Evolutionary conservation across 1,140 invertebrate genomes (phyloP), one percentile per base, ranked within the genome.

Genomic region (Lerema accius): DNA sequence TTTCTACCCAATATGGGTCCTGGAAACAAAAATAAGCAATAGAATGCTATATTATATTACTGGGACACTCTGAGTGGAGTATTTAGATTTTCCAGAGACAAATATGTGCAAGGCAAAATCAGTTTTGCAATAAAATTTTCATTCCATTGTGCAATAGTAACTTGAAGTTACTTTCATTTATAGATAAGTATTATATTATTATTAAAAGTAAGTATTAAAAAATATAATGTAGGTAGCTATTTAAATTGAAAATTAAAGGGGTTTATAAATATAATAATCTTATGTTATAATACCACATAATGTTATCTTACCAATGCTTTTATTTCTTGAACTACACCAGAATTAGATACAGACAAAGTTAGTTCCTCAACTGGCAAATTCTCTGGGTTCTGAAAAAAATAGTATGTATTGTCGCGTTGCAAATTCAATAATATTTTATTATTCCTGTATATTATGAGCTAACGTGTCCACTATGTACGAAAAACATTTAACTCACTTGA

Each of bases 281-380:
- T n/a, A n/a, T n/a, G n/a, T n/a, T n/a, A n/a, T n/a, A n/a, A n/a
- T n/a, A n/a, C n/a, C n/a, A n/a, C n/a, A n/a, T n/a, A n/a, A n/a
- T n/a, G n/a, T n/a, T n/a, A n/a, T 46, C 77, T 85, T 69, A 91
- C 90, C 70, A 91, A 74, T 11, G 90, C 90, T 49, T 85, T 87
- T 17, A 90, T 73, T 49, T 85, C 60, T 71, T 81, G 83, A 14
- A 91, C 42, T 45, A 91, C 73, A 13, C 90, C 90, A 11, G 74
- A 73, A 72, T 90, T 82, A 9, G 67, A 77, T 4, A 89, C 74
- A 10, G 76, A 64, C 42, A 91, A 58, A 15, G 68, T 79, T 59
- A 91, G 43, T 15, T 79, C 76, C 63, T 91, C 90, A 5, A 85
- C 67, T 5, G 88, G 83, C 48, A 89, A 75, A 58, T 83, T 82